Evolutionary conservation across 30 jellyfish, hydroid and myxozoan species (phyloP).

Genomic region (Chrysaora quinquecirrha): DNA sequence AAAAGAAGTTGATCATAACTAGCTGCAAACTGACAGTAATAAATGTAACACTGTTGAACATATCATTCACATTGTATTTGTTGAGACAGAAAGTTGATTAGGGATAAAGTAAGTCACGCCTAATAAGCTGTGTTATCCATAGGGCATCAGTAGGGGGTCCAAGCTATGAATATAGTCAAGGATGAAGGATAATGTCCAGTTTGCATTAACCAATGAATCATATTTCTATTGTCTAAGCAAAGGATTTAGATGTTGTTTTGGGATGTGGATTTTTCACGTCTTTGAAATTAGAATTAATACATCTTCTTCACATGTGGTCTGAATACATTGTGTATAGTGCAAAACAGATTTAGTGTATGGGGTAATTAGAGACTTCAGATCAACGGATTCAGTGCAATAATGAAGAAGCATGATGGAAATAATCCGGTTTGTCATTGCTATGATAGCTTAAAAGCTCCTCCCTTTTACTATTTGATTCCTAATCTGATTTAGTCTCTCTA

Average conservation of each 20-base stretch:
- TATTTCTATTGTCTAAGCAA: constrained; percentile 1
- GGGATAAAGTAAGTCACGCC: constrained; percentile 50
- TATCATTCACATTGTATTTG: constrained; percentile 18
- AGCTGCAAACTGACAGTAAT: no score
- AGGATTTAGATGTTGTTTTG: not conserved
- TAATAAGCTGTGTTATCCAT: constrained; percentile 5
- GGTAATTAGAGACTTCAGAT: not conserved
- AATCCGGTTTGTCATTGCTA: constrained; percentile 72
- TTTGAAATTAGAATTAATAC: not conserved
- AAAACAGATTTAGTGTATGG: not conserved
- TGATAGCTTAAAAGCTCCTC: constrained; percentile 85
- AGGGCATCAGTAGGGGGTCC: constrained; percentile 3
- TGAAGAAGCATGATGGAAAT: constrained; percentile 18
- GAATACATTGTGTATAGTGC: not conserved
- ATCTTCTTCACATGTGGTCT: not conserved
- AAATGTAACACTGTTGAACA: no score
- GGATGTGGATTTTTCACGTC: not conserved
- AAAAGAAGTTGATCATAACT: no score
- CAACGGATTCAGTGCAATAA: not conserved
- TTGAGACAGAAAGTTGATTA: constrained; percentile 5
- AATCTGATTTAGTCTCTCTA: constrained; percentile 64
- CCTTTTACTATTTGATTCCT: constrained; percentile 61
- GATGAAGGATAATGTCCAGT: not conserved
- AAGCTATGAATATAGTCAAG: not conserved
- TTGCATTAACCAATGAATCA: not conserved